A percentile compares a stretch with the other conserved stretches of the same genome.
These are phyloP conservation scores for Perizoma flavofasciatum DNA, from an alignment of 2,888 invertebrate species.

Conservation along the genomic window DNA sequence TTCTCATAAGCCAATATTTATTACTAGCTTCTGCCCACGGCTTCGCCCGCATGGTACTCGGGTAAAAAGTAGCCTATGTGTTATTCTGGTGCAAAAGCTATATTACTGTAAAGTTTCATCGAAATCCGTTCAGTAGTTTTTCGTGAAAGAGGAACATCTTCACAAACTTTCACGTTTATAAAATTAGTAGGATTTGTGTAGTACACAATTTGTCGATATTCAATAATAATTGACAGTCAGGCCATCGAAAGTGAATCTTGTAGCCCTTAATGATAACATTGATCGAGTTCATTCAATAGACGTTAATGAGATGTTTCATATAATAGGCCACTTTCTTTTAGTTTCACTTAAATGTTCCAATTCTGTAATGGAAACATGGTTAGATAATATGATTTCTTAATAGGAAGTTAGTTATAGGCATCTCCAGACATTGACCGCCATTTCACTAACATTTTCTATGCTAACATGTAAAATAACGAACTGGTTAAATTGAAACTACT, in stretches of 20 bases:
- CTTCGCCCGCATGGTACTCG: too few relatives aligned
- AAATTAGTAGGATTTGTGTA: not conserved
- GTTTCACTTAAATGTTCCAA: conserved; percentile 24
- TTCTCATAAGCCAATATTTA: conserved; percentile 1
- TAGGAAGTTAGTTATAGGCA: not conserved
- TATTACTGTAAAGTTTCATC: too few relatives aligned
- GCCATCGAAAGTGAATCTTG: conserved; percentile 30
- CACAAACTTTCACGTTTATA: too few relatives aligned
- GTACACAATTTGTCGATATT: conserved; percentile 19
- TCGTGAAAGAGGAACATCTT: too few relatives aligned
- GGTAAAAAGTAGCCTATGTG: too few relatives aligned
- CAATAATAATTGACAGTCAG: conserved; percentile 13
- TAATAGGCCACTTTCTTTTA: conserved; percentile 28
- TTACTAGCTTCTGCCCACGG: too few relatives aligned
- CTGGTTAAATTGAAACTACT: too few relatives aligned
- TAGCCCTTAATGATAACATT: conserved; percentile 29
- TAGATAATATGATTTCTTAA: conserved; percentile 13
- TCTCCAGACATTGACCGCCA: not conserved
- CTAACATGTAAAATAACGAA: too few relatives aligned
- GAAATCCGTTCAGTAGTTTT: too few relatives aligned
- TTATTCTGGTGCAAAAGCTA: too few relatives aligned
- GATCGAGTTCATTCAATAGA: conserved; percentile 22
- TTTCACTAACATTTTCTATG: too few relatives aligned
- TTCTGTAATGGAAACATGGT: conserved; percentile 14
- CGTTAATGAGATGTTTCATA: conserved; percentile 24